phyloP scores from a whole-genome alignment of 1,140 invertebrate genomes.

The Nebria ingens region DNA sequence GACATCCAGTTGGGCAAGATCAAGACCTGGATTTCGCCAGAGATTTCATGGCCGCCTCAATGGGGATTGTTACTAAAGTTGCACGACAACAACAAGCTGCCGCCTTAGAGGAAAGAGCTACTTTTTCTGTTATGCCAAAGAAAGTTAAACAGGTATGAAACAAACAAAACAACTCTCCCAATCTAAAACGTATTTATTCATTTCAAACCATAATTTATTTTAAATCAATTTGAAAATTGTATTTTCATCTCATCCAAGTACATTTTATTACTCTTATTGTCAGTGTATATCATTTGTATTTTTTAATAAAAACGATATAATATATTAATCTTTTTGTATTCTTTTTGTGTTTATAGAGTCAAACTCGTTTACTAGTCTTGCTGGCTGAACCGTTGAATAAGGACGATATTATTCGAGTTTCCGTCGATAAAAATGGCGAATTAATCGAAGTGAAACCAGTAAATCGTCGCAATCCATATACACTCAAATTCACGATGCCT shows the following conservation, averaged over 20 bases:
- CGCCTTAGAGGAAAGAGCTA: slow-evolving; percentile 45
- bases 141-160: slow-evolving; percentile 70
- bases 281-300: slow-evolving; percentile 25
- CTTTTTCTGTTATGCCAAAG: slow-evolving; percentile 66
- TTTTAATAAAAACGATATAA: slow-evolving; percentile 32
- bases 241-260: slow-evolving; percentile 10
- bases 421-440: slow-evolving; percentile 68
- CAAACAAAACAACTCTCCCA: too few species aligned
- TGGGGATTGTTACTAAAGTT: slow-evolving; percentile 57
- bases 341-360: slow-evolving; percentile 49
- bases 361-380: slow-evolving; percentile 69
- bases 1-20: slow-evolving; percentile 59
- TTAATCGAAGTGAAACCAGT: slow-evolving; percentile 60
- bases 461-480: slow-evolving; percentile 70
- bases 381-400: slow-evolving; percentile 62
- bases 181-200: slow-evolving; percentile 14
- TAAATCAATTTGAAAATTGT: slow-evolving; percentile 10
- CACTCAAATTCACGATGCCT: slow-evolving; percentile 66
- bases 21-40: slow-evolving; percentile 73
- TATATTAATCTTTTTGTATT: slow-evolving; percentile 32
- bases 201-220: slow-evolving; percentile 12
- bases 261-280: slow-evolving; percentile 19
- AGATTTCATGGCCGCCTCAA: slow-evolving; percentile 63
- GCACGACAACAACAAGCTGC: slow-evolving; percentile 46
- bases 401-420: slow-evolving; percentile 61